phyloP scores from a whole-genome alignment of 2,797 vertebrate species.

The Toxotes lorentzi region DNA sequence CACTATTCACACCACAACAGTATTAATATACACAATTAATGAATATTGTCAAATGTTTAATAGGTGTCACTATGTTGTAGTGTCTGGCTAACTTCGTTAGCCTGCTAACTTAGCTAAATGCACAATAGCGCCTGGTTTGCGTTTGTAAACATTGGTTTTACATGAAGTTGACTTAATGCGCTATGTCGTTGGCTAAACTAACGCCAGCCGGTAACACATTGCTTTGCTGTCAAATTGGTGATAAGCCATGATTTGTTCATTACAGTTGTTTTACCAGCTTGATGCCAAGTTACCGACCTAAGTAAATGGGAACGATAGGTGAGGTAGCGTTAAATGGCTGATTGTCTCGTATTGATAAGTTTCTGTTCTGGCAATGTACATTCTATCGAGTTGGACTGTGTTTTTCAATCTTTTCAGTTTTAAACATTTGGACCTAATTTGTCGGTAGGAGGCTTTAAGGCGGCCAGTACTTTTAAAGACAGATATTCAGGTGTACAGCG shows the following conservation, averaged over 20 bases:
- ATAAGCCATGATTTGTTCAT: conserved; percentile 15
- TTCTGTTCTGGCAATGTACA: neutral
- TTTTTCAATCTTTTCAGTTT: neutral
- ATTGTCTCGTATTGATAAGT: conserved; percentile 12
- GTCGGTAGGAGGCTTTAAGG: neutral
- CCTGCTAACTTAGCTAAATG: conserved; percentile 56
- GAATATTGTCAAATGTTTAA: neutral
- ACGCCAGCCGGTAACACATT: neutral
- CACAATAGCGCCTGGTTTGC: conserved; percentile 49
- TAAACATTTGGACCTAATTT: neutral
- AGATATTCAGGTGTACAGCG: too few species aligned
- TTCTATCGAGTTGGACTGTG: neutral
- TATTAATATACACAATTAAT: fast-evolving
- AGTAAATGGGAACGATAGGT: conserved; percentile 5
- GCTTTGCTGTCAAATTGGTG: conserved; percentile 5
- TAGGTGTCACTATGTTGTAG: neutral
- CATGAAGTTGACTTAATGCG: neutral
- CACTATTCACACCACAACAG: fast-evolving
- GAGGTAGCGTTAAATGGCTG: conserved; percentile 17
- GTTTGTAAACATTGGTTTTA: conserved; percentile 72
- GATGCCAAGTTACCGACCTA: conserved; percentile 17
- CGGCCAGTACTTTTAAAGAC: neutral
- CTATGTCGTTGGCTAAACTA: neutral
- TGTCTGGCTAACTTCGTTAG: conserved; percentile 47
- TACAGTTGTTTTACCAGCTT: conserved; percentile 15